A percentile compares a stretch with the other conserved stretches of the same genome.
Conservation (phyloP, 2,113 vertebrate genomes). For the Meriones unguiculatus region DNA sequence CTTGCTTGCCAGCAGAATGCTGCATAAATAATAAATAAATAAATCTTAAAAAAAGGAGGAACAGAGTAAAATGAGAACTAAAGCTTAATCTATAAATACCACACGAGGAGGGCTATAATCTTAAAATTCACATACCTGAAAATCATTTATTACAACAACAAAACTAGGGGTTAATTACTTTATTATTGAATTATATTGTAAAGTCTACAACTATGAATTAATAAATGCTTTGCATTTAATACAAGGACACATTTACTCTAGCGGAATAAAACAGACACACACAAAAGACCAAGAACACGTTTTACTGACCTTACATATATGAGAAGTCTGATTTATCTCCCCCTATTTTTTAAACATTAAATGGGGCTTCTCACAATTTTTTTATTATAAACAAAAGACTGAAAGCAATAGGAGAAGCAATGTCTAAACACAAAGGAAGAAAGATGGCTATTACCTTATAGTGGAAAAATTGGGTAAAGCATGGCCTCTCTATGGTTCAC, state of each 20-base stretch:
- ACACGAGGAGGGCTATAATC: not conserved
- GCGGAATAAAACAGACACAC: constrained; percentile 82
- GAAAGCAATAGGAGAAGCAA: constrained; percentile 72
- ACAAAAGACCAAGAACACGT: constrained; percentile 78
- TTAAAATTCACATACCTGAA: constrained; percentile 36
- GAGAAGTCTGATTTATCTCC: constrained; percentile 82
- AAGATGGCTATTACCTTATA: constrained; percentile 74
- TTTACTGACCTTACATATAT: constrained; percentile 75
- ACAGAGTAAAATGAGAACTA: not conserved
- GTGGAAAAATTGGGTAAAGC: constrained; percentile 79
- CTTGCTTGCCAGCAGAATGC: no score
- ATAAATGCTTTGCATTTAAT: constrained; percentile 72
- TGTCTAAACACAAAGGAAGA: constrained; percentile 58
- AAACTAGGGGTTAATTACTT: constrained; percentile 80
- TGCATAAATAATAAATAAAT: no score
- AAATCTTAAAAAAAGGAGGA: not conserved
- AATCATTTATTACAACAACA: constrained; percentile 80
- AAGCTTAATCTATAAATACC: constrained; percentile 3
- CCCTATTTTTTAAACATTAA: constrained; percentile 83
- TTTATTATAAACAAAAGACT: constrained; percentile 83
- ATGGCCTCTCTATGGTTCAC: constrained; percentile 68
- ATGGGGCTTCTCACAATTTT: constrained; percentile 81
- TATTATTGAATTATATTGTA: constrained; percentile 80
- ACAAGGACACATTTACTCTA: constrained; percentile 74
- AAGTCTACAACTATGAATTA: constrained; percentile 77